Conservation (phyloP, 2,113 vertebrate species). For the Epinephelus moara region DNA sequence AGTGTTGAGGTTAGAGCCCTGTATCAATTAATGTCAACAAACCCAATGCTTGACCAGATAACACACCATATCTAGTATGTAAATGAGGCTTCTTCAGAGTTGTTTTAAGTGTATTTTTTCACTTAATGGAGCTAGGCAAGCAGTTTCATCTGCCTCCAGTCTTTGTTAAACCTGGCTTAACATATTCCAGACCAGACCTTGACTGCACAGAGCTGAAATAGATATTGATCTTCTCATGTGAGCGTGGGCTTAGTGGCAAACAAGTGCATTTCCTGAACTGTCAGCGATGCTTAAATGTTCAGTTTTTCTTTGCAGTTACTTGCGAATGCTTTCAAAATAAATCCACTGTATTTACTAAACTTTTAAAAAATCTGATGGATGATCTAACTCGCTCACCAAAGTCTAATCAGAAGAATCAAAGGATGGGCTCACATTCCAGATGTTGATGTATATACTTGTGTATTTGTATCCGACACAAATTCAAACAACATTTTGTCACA, state of each 20-base stretch:
- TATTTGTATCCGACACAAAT: constrained; percentile 13
- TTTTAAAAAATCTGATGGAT: background rate
- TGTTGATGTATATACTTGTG: constrained; percentile 81
- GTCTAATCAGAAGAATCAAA: constrained; percentile 71
- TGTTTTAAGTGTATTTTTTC: background rate
- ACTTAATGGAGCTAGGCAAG: background rate
- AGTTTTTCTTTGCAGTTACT: constrained; percentile 7
- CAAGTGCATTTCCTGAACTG: background rate
- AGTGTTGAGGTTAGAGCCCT: too few species aligned
- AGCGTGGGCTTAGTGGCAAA: background rate
- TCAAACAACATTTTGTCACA: background rate
- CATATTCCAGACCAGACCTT: background rate
- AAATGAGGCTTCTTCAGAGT: background rate
- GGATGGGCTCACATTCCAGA: constrained; percentile 84
- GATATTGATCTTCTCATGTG: background rate
- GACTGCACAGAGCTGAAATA: background rate
- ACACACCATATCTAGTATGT: background rate
- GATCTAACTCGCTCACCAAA: constrained; percentile 4
- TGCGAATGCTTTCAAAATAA: background rate
- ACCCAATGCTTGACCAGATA: background rate
- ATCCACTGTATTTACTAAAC: constrained; percentile 1
- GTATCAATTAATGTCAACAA: too few species aligned
- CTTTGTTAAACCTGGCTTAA: background rate
- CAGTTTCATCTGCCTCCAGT: background rate
- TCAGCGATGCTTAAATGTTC: background rate